Percentiles rank a stretch among this genome's conserved stretches.
Evolutionary conservation across 1,140 invertebrate genomes (phyloP).

Genomic region (Pachypsylla venusta): DNA sequence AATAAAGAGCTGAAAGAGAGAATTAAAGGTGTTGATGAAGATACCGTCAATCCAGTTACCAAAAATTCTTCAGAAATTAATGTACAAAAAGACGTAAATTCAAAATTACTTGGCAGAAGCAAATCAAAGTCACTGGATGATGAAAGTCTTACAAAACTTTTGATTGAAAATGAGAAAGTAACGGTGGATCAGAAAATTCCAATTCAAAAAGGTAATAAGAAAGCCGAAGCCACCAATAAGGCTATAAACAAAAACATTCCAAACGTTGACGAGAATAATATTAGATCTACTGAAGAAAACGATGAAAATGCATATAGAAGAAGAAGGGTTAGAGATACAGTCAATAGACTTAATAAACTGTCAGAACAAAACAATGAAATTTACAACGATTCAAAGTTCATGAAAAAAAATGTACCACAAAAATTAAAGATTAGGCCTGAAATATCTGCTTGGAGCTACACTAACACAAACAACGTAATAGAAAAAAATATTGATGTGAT

Average conservation of each 20-base stretch:
- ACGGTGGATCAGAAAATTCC: not conserved
- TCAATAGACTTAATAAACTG: conserved; percentile 1
- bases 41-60: not conserved
- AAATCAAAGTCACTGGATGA: not conserved
- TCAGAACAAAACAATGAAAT: not conserved
- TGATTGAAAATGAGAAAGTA: not conserved
- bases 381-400: not conserved
- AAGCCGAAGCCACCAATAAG: too few species aligned
- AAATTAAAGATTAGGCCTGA: not conserved
- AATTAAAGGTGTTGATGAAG: conserved; percentile 7
- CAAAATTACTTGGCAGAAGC: not conserved
- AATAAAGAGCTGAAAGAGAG: not conserved
- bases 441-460: not conserved
- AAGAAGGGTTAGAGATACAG: not conserved
- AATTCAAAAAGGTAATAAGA: not conserved
- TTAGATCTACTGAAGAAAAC: not conserved
- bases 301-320: not conserved
- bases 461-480: not conserved
- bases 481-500: too few species aligned
- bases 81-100: not conserved
- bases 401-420: not conserved
- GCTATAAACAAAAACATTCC: too few species aligned
- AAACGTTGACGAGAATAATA: too few species aligned
- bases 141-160: not conserved
- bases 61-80: conserved; percentile 1